Conservation (phyloP, 2,888 invertebrate species). For the Alsophila aescularia region DNA sequence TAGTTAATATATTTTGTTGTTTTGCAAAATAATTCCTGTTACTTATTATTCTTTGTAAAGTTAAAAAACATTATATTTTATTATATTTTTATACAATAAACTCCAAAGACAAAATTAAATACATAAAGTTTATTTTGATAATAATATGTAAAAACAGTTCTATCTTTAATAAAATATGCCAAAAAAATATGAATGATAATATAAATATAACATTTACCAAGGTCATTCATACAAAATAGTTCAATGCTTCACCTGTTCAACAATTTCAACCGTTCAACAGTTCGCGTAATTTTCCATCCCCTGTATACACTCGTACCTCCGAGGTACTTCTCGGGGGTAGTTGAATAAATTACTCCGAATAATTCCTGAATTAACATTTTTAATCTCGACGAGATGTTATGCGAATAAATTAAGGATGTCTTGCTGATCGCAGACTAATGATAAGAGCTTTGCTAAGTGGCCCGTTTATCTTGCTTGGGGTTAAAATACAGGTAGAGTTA, state of each 20-base stretch:
- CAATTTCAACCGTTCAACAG: neutral
- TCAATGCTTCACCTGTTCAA: neutral
- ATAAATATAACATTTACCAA: too few relatives aligned
- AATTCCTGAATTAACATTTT: conserved; percentile 83
- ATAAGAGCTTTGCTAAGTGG: conserved; percentile 50
- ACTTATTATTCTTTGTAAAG: too few relatives aligned
- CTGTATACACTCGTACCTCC: conserved; percentile 46
- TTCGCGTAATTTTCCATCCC: neutral
- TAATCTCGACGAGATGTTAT: conserved; percentile 79
- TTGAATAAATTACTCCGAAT: conserved; percentile 78
- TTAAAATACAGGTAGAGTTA: conserved; percentile 31
- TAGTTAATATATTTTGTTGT: too few relatives aligned
- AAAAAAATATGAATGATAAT: too few relatives aligned
- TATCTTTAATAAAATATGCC: too few relatives aligned
- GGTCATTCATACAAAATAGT: too few relatives aligned
- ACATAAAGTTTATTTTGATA: too few relatives aligned
- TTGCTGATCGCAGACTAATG: conserved; percentile 53
- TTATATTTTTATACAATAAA: too few relatives aligned
- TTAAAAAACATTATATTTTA: too few relatives aligned
- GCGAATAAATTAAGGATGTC: conserved; percentile 69
- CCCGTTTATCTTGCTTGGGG: conserved; percentile 50
- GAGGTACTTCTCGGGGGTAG: conserved; percentile 63
- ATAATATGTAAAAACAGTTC: too few relatives aligned
- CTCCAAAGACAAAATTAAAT: too few relatives aligned
- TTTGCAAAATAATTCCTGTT: too few relatives aligned